Percentiles rank a stretch among this genome's conserved stretches.
These are phyloP conservation scores for Vanessa tameamea DNA, from an alignment of 1,140 invertebrate species.

Conservation along the genomic window DNA sequence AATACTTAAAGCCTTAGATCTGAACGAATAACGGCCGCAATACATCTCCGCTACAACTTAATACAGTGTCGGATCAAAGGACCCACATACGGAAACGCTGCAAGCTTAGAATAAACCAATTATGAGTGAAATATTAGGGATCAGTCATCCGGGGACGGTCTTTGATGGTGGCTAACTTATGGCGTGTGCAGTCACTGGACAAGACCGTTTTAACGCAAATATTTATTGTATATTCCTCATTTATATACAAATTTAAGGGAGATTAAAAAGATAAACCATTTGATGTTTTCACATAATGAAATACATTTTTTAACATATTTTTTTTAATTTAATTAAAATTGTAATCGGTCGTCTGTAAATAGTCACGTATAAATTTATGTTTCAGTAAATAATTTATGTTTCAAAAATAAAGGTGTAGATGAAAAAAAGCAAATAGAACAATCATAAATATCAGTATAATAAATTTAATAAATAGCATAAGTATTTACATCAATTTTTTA, in stretches of 20 bases:
- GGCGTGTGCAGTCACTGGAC: constrained; percentile 20
- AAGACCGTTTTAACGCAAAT: neutral
- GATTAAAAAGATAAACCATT: neutral
- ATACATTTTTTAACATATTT: neutral
- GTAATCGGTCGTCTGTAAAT: no score
- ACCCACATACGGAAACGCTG: constrained; percentile 73
- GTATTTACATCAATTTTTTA: no score
- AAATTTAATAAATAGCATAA: no score
- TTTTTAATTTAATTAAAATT: no score
- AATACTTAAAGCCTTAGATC: constrained; percentile 66
- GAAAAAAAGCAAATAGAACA: no score
- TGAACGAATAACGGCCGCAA: constrained; percentile 67
- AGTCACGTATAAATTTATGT: no score
- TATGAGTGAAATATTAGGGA: constrained; percentile 81
- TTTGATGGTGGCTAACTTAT: constrained; percentile 72
- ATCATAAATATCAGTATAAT: no score
- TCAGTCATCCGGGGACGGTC: constrained; percentile 67
- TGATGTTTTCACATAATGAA: neutral
- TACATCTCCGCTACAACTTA: constrained; percentile 72
- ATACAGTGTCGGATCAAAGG: constrained; percentile 79
- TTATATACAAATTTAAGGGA: neutral
- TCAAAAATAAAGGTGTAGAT: no score
- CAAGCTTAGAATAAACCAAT: constrained; percentile 80
- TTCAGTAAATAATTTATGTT: no score
- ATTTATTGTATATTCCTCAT: no score